Evolutionary conservation across 2,113 vertebrate genomes (phyloP).

Genomic region (Nymphicus hollandicus): DNA sequence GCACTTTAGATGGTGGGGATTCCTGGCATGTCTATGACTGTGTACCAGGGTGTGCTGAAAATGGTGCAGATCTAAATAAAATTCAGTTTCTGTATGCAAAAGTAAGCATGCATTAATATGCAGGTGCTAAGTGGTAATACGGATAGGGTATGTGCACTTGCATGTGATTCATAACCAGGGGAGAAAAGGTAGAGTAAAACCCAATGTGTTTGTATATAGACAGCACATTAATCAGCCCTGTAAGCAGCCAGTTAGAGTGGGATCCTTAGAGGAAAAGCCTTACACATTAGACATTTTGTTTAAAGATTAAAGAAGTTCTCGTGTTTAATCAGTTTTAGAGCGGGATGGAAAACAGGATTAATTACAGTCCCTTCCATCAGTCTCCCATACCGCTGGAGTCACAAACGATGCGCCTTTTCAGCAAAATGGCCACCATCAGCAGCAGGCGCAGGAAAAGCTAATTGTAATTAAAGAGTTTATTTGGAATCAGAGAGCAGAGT

Average conservation of each 20-base stretch:
- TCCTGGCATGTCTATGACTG: neutral
- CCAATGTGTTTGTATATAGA: neutral
- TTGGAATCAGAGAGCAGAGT: conserved; percentile 43
- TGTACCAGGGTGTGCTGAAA: neutral
- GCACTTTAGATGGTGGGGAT: neutral
- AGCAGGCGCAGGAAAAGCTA: conserved; percentile 15
- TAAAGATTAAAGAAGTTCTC: conserved; percentile 43
- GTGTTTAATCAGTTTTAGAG: conserved; percentile 58
- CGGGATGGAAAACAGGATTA: conserved; percentile 47
- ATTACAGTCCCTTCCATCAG: conserved; percentile 34
- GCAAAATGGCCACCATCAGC: conserved; percentile 39
- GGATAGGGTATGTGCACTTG: neutral
- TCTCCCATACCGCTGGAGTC: neutral
- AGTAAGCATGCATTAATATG: neutral
- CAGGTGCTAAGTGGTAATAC: neutral
- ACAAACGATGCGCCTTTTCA: neutral
- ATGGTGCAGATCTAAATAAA: neutral
- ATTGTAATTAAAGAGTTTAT: conserved; percentile 64
- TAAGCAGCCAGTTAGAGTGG: neutral
- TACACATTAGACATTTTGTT: conserved; percentile 12
- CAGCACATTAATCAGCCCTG: conserved; percentile 13
- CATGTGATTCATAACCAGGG: neutral
- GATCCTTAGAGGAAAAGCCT: conserved; percentile 39
- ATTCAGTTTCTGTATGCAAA: neutral
- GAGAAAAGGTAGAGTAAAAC: neutral